Base-by-base conservation (phyloP, 53 echinoderm and acorn worm genomes). In the Patiria pectinifera region DNA sequence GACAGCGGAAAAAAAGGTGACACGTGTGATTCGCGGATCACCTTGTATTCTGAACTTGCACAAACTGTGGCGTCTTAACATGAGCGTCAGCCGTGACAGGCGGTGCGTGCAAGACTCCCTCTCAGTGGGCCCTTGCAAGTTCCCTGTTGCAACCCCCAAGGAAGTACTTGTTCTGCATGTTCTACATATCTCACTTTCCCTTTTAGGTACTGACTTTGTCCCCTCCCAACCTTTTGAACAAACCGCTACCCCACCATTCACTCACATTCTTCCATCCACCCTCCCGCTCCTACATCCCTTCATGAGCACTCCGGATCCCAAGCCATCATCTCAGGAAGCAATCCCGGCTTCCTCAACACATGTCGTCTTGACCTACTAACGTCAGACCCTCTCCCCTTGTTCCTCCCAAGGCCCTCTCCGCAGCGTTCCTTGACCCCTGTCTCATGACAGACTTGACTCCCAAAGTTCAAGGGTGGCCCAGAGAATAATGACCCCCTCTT, bases 391-490 rank as follows among this genome's bases (percentile, higher is more conserved):
- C 19, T 74, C 74, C 24, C 74, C n/a, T 24, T 74, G n/a, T 66
- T 74, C 74, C 22, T 74, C 24, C 24, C 74, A 74, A 74, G 74
- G 24, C 74, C 24, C 24, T 74, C 35, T 24, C 13, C 46, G 8
- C 53, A 79, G 80, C 16, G 47, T 79, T 79, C 80, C 80, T 79
- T 79, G 80, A 79, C 80, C 48, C 43, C 48, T 11, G 10, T 4
- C 66, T 2, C 44, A 46, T 12, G 47, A 46, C 6, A 11, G 4
- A 8, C 74, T 74, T 16, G 74, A 24, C 22, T n/a, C 70, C 21
- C 74, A 74, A 21, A 23, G 74, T 16, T 74, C 74, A 74, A 74
- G 74, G 74, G 74, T 74, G 22, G 24, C 22, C 74, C 24, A 10
- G 16, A 21, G 16, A 18, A 69, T 18, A 21, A 21, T 45, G 12